Evolutionary conservation across 2,113 vertebrate genomes (phyloP).

Genomic region (Haliaeetus leucogaster): DNA sequence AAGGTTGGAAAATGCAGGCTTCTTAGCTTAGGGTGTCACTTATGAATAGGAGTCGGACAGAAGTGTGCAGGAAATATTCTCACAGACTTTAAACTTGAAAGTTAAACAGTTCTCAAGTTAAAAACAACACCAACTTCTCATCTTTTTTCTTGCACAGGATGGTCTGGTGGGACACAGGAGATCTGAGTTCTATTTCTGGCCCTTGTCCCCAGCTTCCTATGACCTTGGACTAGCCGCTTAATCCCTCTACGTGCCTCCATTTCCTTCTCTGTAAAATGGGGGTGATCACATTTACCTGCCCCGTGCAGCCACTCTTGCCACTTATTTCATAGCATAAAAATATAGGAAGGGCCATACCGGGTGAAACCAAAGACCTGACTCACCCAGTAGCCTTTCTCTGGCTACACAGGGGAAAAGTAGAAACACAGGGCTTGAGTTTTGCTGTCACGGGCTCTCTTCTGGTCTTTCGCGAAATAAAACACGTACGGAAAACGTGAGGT

Average conservation of each 20-base stretch:
- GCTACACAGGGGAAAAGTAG: not conserved
- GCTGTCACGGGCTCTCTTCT: not conserved
- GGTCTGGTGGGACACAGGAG: constrained; percentile 41
- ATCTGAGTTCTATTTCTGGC: constrained; percentile 32
- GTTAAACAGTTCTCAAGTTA: constrained; percentile 48
- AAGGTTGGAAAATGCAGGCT: constrained; percentile 20
- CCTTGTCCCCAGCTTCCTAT: constrained; percentile 50
- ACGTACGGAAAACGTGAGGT: not conserved
- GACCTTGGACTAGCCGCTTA: constrained; percentile 13
- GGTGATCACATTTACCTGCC: not conserved
- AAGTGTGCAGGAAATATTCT: constrained; percentile 39
- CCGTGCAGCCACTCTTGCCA: not conserved
- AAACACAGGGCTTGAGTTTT: rapidly evolving
- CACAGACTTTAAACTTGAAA: constrained; percentile 22
- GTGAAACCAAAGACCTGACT: not conserved
- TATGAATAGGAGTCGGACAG: not conserved
- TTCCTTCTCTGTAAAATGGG: constrained; percentile 6
- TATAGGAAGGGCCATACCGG: not conserved
- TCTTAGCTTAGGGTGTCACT: not conserved
- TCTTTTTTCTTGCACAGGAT: constrained; percentile 35
- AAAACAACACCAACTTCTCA: constrained; percentile 25
- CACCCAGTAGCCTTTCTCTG: not conserved
- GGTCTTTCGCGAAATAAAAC: not conserved
- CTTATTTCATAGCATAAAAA: not conserved
- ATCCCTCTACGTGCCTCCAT: not conserved